Percentiles rank a stretch among this genome's conserved stretches.
Evolutionary conservation across 2,113 vertebrate genomes (phyloP).

Genomic region (Puffinus mauretanicus): DNA sequence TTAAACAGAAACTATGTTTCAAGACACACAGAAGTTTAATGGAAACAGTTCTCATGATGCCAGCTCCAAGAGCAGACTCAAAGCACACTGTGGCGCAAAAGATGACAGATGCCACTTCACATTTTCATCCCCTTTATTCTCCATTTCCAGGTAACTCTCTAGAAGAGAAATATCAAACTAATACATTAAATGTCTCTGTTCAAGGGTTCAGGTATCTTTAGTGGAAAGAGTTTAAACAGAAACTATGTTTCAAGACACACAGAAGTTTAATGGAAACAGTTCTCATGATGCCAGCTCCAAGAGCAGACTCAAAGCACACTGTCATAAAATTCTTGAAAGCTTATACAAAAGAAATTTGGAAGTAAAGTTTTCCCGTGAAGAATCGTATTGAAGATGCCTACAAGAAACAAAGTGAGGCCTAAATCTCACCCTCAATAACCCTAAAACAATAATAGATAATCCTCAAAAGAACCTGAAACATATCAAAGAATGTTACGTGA

Average conservation of each 20-base stretch:
- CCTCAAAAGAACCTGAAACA: neutral
- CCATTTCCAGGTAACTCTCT: slow-evolving; percentile 84
- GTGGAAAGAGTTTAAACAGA: neutral
- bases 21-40: neutral
- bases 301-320: neutral
- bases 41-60: neutral
- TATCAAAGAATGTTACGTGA: neutral
- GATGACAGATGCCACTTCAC: slow-evolving; percentile 91
- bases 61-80: neutral
- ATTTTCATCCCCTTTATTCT: slow-evolving; percentile 80
- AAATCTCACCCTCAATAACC: neutral
- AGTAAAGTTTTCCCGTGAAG: neutral
- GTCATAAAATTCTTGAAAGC: neutral
- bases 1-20: neutral
- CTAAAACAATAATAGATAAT: neutral
- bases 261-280: neutral
- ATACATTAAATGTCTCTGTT: neutral
- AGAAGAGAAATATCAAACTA: slow-evolving; percentile 18
- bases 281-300: neutral
- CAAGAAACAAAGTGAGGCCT: neutral
- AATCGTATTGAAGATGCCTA: neutral
- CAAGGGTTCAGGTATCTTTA: neutral
- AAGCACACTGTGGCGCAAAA: too few species aligned
- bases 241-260: neutral
- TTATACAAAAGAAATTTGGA: neutral